phyloP scores from a whole-genome alignment of 2,113 vertebrate species.

The Pelmatolapia mariae region DNA sequence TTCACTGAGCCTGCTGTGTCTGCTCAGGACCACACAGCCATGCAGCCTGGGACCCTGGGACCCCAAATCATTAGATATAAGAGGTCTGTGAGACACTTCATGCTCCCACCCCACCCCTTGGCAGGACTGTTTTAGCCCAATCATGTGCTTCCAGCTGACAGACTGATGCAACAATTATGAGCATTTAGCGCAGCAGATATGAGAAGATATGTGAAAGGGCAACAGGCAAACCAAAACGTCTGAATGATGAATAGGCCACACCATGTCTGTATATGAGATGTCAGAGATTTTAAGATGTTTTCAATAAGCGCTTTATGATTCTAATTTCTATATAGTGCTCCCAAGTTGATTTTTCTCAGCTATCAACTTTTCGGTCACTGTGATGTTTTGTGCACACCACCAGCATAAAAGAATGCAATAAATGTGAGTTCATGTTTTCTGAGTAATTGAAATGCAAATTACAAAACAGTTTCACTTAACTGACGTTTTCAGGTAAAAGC shows the following conservation, averaged over 20 bases:
- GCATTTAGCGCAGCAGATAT: slow-evolving; percentile 81
- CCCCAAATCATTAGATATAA: slow-evolving; percentile 63
- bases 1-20: slow-evolving; percentile 59
- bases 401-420: background rate
- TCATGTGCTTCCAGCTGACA: slow-evolving; percentile 87
- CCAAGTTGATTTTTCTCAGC: background rate
- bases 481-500: slow-evolving; percentile 9
- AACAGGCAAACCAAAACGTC: slow-evolving; percentile 47
- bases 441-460: background rate
- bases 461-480: background rate
- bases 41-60: slow-evolving; percentile 40
- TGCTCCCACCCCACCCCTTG: background rate
- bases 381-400: background rate
- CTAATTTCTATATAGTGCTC: background rate
- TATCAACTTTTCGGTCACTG: background rate
- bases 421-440: background rate
- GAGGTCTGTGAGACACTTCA: slow-evolving; percentile 57
- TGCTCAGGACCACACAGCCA: slow-evolving; percentile 64
- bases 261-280: background rate
- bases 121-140: slow-evolving; percentile 75
- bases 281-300: background rate
- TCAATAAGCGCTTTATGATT: background rate
- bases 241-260: slow-evolving; percentile 65
- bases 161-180: slow-evolving; percentile 89
- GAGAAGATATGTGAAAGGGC: slow-evolving; percentile 88